Conservation (phyloP, 23 tunicate genomes). For the Ascidia mentula region DNA sequence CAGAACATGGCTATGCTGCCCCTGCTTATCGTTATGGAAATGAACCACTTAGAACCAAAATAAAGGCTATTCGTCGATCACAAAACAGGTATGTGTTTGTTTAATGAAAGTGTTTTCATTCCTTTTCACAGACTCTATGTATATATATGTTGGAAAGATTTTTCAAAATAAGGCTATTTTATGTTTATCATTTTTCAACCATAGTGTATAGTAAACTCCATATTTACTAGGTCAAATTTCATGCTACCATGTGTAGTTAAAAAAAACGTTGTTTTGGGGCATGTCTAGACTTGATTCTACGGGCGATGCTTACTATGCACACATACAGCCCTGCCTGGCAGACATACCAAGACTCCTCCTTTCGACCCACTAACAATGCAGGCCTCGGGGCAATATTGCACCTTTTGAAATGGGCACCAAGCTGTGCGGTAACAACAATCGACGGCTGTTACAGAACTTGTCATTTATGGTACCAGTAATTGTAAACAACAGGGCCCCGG, state of each 20-base stretch:
- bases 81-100: slow-evolving; percentile 53
- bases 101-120: not conserved
- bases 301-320: not conserved
- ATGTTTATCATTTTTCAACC: no score
- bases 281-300: not conserved
- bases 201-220: no score
- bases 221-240: no score
- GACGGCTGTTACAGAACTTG: not conserved
- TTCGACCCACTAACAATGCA: not conserved
- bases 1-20: slow-evolving; percentile 81
- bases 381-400: slow-evolving; percentile 3
- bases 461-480: slow-evolving; percentile 1
- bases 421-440: not conserved
- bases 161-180: no score
- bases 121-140: no score
- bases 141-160: no score
- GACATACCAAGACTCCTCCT: not conserved
- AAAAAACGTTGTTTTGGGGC: not conserved
- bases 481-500: no score
- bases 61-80: slow-evolving; percentile 46
- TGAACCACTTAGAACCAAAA: slow-evolving; percentile 53
- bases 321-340: not conserved
- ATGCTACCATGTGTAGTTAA: not conserved
- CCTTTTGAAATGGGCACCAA: not conserved
- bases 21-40: slow-evolving; percentile 51